Conservation (phyloP, 2,888 invertebrate species). For the Calameuta idolon region DNA sequence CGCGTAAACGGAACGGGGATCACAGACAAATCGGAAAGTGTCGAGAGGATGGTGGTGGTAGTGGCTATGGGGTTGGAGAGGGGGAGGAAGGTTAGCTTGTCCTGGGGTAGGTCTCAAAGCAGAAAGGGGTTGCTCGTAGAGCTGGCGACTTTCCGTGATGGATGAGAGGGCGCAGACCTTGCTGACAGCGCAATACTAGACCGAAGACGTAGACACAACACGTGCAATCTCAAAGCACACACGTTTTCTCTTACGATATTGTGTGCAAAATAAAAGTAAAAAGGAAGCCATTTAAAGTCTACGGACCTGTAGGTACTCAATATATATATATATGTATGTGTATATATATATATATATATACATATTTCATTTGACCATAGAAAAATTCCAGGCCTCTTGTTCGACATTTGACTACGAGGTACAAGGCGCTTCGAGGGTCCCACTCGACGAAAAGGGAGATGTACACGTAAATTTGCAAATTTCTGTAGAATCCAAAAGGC, state of each 20-base stretch:
- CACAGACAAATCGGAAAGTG: slow-evolving; percentile 34
- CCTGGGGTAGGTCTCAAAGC: neutral
- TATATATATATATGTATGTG: too few species aligned
- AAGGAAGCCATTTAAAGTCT: neutral
- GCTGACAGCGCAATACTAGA: slow-evolving; percentile 50
- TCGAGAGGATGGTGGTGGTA: slow-evolving; percentile 17
- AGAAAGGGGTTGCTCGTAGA: slow-evolving; percentile 10
- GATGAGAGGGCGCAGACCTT: slow-evolving; percentile 51
- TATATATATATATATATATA: too few species aligned
- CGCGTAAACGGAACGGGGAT: slow-evolving; percentile 20
- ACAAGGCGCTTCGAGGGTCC: neutral
- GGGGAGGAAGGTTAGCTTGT: slow-evolving; percentile 13
- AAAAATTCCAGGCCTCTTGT: neutral
- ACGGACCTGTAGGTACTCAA: neutral
- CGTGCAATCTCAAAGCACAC: slow-evolving; percentile 34
- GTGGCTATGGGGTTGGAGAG: neutral
- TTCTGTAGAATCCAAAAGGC: neutral
- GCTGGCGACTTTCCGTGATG: slow-evolving; percentile 46
- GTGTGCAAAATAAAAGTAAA: neutral
- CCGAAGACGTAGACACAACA: slow-evolving; percentile 38
- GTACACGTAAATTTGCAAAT: neutral
- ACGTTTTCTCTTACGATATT: slow-evolving; percentile 29
- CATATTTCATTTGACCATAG: neutral
- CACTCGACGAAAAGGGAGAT: neutral
- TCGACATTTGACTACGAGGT: neutral